These are phyloP conservation scores for Bombyx huttoni DNA, from an alignment of 2,888 invertebrate species.

Conservation along the genomic window DNA sequence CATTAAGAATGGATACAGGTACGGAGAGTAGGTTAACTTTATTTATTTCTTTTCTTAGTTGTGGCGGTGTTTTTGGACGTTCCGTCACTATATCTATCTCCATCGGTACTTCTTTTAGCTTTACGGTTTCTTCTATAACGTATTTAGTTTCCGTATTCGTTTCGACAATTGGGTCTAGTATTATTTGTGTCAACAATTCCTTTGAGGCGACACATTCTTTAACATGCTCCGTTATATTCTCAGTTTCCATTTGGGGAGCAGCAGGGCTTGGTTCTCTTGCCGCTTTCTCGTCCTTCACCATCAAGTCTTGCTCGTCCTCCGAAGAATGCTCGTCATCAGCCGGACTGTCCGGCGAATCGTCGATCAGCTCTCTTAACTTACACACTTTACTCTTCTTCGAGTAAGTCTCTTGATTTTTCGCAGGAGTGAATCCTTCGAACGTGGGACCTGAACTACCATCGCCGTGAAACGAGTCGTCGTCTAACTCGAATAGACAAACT, in stretches of 20 bases:
- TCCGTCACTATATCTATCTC: slow-evolving; percentile 26
- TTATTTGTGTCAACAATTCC: slow-evolving; percentile 20
- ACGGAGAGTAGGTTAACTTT: slow-evolving; percentile 10
- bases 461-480: slow-evolving; percentile 74
- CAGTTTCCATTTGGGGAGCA: slow-evolving; percentile 12
- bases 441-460: slow-evolving; percentile 65
- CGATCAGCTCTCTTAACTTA: slow-evolving; percentile 56
- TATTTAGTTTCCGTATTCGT: slow-evolving; percentile 13
- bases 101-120: slow-evolving; percentile 21
- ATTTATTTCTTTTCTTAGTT: slow-evolving; percentile 11
- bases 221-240: neutral
- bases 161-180: slow-evolving; percentile 19
- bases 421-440: slow-evolving; percentile 71
- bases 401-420: slow-evolving; percentile 69
- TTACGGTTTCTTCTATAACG: slow-evolving; percentile 18
- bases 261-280: slow-evolving; percentile 26
- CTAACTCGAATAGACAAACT: slow-evolving; percentile 72
- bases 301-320: slow-evolving; percentile 45
- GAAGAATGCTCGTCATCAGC: slow-evolving; percentile 70
- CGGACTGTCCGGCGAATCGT: slow-evolving; percentile 63
- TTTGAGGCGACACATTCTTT: neutral
- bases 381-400: slow-evolving; percentile 65
- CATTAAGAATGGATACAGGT: neutral
- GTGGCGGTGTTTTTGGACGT: slow-evolving; percentile 40
- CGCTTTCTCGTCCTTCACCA: slow-evolving; percentile 29